Percentiles rank a stretch among this genome's conserved stretches.
Evolutionary conservation across 2,888 invertebrate species (phyloP).

Genomic region (Cosmia trapezina): DNA sequence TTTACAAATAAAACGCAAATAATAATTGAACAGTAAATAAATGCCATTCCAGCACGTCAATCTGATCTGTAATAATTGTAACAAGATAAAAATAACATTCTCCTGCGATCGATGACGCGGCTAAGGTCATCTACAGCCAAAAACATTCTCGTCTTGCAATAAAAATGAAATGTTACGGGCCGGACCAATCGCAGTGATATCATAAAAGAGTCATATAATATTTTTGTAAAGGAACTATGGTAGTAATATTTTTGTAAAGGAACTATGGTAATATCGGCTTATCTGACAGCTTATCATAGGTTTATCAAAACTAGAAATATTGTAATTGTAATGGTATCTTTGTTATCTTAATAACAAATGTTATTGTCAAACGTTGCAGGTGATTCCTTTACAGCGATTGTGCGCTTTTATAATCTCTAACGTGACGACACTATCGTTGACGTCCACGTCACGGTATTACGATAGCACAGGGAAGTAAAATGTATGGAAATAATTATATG

Average conservation of each 20-base stretch:
- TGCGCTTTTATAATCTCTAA: neutral
- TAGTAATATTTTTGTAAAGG: conserved; percentile 31
- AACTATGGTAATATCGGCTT: conserved; percentile 10
- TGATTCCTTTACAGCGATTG: neutral
- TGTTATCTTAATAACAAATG: conserved; percentile 7
- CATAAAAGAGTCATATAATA: conserved; percentile 40
- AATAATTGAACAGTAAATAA: conserved; percentile 1
- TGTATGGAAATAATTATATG: neutral
- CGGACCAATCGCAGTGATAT: conserved; percentile 22
- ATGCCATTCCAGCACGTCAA: conserved; percentile 6
- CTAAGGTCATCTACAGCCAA: conserved; percentile 34
- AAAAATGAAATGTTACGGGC: conserved; percentile 40
- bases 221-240: conserved; percentile 24
- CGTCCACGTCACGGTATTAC: neutral
- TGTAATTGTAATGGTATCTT: conserved; percentile 12
- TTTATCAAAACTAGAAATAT: conserved; percentile 18
- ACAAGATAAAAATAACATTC: conserved; percentile 36
- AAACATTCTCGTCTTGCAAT: conserved; percentile 44
- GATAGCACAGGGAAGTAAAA: neutral
- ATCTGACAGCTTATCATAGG: conserved; percentile 3
- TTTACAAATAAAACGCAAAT: neutral
- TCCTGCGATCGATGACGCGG: conserved; percentile 15
- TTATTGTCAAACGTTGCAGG: neutral
- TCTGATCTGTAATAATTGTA: conserved; percentile 15
- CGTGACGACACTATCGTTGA: neutral